These are phyloP conservation scores for Scopus umbretta DNA, from an alignment of 2,113 vertebrate species.

Conservation along the genomic window DNA sequence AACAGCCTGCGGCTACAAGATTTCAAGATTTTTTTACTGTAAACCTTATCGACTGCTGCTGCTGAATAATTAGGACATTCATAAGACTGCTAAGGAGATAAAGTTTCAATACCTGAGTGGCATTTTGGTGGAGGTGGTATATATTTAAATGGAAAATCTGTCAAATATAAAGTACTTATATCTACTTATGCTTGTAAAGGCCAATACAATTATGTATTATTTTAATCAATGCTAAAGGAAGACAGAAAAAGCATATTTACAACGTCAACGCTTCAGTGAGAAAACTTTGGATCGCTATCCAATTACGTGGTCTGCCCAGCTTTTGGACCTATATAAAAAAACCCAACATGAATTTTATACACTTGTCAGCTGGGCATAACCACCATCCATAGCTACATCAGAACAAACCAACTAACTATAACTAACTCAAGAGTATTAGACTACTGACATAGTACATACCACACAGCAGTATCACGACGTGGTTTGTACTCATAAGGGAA, in stretches of 20 bases:
- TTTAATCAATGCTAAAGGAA: constrained; percentile 25
- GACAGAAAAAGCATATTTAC: neutral
- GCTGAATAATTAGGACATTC: neutral
- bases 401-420: neutral
- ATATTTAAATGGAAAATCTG: neutral
- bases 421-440: neutral
- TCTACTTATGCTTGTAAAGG: constrained; percentile 2
- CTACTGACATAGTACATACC: neutral
- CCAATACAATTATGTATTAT: neutral
- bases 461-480: neutral
- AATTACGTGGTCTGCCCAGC: neutral
- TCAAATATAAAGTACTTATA: neutral
- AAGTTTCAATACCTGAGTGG: neutral
- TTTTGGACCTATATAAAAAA: neutral
- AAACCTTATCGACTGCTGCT: neutral
- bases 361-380: neutral
- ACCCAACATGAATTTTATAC: neutral
- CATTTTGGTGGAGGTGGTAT: neutral
- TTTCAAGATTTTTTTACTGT: neutral
- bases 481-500: neutral
- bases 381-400: neutral
- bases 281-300: neutral
- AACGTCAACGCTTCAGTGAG: neutral
- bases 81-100: neutral
- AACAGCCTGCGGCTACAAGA: neutral